A percentile compares a stretch with the other conserved stretches of the same genome.
Evolutionary conservation across 2,113 vertebrate species (phyloP).

Genomic region (Vulpes ferrilata): DNA sequence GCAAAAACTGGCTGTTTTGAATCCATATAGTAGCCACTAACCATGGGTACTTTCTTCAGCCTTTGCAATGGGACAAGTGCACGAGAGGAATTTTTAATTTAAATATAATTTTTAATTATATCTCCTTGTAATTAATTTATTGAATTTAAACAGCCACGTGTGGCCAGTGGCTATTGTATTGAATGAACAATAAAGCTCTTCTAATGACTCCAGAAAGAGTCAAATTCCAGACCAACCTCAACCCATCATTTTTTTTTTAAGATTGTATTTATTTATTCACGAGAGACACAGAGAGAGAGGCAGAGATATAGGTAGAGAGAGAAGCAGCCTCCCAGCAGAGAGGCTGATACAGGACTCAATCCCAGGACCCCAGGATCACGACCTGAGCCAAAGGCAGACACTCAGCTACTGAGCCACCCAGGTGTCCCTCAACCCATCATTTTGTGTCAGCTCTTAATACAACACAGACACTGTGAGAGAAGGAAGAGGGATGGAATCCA

Average conservation of each 20-base stretch:
- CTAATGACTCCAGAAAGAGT: not conserved
- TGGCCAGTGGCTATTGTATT: not conserved
- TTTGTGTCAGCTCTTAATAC: not conserved
- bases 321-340: too few species aligned
- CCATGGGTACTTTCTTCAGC: fast-evolving
- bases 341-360: too few species aligned
- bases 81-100: not conserved
- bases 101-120: not conserved
- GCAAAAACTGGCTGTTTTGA: not conserved
- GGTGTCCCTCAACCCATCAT: not conserved
- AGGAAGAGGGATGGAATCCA: not conserved
- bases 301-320: too few species aligned
- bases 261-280: too few species aligned
- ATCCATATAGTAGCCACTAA: not conserved
- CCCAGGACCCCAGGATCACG: too few species aligned
- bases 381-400: too few species aligned
- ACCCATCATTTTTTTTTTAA: not conserved
- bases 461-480: not conserved
- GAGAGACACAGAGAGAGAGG: too few species aligned
- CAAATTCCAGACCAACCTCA: not conserved
- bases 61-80: not conserved
- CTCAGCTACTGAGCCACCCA: too few species aligned
- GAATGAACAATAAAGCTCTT: not conserved
- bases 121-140: not conserved
- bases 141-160: not conserved